A percentile compares a stretch with the other conserved stretches of the same genome.
These are phyloP conservation scores for Chirona hameri DNA, from an alignment of 2,888 invertebrate genomes.

Conservation along the genomic window DNA sequence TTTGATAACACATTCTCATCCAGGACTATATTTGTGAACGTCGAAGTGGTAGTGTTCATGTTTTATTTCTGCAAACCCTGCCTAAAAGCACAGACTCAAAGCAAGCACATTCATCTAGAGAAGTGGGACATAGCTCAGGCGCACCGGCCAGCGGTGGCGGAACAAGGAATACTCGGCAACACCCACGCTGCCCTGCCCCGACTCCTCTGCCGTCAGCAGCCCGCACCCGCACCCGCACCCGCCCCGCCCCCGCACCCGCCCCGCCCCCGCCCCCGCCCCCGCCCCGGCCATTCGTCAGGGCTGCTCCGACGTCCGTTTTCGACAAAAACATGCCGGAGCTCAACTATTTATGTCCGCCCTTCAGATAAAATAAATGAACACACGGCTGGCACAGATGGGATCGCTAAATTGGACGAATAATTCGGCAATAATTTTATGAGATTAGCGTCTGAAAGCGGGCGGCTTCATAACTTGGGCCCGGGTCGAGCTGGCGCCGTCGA, in stretches of 20 bases:
- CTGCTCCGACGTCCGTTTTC: background rate
- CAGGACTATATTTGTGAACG: too few relatives aligned
- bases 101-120: too few relatives aligned
- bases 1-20: too few relatives aligned
- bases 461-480: background rate
- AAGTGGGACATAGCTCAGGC: too few relatives aligned
- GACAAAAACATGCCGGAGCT: background rate
- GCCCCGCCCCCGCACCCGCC: background rate
- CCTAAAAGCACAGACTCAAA: too few relatives aligned
- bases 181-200: too few relatives aligned
- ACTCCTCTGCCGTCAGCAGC: too few relatives aligned
- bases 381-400: slow-evolving; percentile 2
- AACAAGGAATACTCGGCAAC: too few relatives aligned
- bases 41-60: too few relatives aligned
- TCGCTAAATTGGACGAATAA: slow-evolving; percentile 29
- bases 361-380: slow-evolving; percentile 23
- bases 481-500: background rate
- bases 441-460: slow-evolving; percentile 8
- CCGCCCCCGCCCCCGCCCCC: background rate
- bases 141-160: too few relatives aligned
- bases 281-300: background rate
- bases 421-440: slow-evolving; percentile 22
- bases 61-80: too few relatives aligned
- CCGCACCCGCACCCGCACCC: too few relatives aligned
- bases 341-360: slow-evolving; percentile 7